phyloP scores from a whole-genome alignment of 2,113 vertebrate genomes.

The Redunca redunca region DNA sequence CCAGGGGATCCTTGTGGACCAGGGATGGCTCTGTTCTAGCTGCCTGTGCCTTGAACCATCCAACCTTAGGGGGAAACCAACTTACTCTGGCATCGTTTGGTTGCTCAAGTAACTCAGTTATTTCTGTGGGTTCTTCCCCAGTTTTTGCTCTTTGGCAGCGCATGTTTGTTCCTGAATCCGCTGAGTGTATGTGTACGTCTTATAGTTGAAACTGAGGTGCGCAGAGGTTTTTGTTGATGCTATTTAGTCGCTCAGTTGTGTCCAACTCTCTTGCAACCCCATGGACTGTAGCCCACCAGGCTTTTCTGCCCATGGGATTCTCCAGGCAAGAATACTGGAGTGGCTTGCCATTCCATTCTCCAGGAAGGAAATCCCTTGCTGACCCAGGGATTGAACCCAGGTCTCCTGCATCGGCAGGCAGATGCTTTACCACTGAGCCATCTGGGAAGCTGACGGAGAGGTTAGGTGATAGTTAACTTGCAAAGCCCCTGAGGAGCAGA shows the following conservation, averaged over 20 bases:
- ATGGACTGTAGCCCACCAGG: not conserved
- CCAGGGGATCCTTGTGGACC: not conserved
- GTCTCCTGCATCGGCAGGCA: not conserved
- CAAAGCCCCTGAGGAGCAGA: not conserved
- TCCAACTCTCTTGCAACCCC: not conserved
- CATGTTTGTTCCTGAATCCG: rapidly evolving
- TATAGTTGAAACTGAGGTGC: not conserved
- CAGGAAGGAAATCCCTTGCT: not conserved
- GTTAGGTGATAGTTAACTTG: rapidly evolving
- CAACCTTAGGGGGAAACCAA: rapidly evolving
- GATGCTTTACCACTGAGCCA: not conserved
- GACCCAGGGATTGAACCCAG: not conserved
- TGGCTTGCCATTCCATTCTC: not conserved
- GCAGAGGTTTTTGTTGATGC: not conserved
- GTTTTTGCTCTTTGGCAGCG: rapidly evolving
- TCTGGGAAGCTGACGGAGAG: not conserved
- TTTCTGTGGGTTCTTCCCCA: not conserved
- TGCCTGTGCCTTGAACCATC: rapidly evolving
- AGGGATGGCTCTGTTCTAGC: rapidly evolving
- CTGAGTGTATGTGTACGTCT: rapidly evolving
- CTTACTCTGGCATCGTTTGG: rapidly evolving
- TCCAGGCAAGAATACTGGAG: not conserved
- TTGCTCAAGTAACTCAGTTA: rapidly evolving
- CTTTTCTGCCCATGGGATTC: not conserved
- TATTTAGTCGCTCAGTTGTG: not conserved